Conservation (phyloP, 1,140 invertebrate genomes). For the Drosophila triauraria region DNA sequence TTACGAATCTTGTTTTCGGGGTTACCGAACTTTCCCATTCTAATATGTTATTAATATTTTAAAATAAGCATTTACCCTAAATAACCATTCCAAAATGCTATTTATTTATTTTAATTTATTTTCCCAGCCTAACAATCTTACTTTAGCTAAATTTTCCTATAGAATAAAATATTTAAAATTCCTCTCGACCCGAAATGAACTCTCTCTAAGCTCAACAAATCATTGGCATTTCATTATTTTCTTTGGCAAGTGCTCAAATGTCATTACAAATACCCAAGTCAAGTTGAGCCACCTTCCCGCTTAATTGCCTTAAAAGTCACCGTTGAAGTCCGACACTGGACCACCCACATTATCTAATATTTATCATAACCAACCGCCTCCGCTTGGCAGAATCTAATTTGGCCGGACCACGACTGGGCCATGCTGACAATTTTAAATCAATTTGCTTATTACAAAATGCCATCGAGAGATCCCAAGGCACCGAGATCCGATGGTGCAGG, state of each 20-base stretch:
- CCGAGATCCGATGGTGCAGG: conserved; percentile 28
- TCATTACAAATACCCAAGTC: conserved; percentile 9
- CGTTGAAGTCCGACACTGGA: neutral
- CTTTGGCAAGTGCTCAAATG: conserved; percentile 4
- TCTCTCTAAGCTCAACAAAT: conserved; percentile 14
- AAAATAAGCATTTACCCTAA: neutral
- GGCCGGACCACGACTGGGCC: conserved; percentile 49
- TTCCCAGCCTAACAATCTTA: neutral
- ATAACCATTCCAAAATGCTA: too few species aligned
- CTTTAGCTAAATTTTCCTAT: neutral
- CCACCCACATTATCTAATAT: conserved; percentile 57
- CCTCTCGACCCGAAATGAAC: neutral
- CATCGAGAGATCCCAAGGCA: conserved; percentile 43
- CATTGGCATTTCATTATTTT: conserved; percentile 33
- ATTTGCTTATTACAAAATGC: conserved; percentile 74
- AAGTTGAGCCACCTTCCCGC: conserved; percentile 6
- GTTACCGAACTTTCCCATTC: neutral
- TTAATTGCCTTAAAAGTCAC: conserved; percentile 16
- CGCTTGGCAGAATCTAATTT: conserved; percentile 68
- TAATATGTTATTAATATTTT: neutral
- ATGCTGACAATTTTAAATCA: conserved; percentile 78
- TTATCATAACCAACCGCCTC: conserved; percentile 43
- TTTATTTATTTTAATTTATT: neutral
- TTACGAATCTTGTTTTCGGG: too few species aligned
- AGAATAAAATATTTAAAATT: neutral